Base-by-base conservation (phyloP, 2,797 vertebrate species). In the Karalla daura region DNA sequence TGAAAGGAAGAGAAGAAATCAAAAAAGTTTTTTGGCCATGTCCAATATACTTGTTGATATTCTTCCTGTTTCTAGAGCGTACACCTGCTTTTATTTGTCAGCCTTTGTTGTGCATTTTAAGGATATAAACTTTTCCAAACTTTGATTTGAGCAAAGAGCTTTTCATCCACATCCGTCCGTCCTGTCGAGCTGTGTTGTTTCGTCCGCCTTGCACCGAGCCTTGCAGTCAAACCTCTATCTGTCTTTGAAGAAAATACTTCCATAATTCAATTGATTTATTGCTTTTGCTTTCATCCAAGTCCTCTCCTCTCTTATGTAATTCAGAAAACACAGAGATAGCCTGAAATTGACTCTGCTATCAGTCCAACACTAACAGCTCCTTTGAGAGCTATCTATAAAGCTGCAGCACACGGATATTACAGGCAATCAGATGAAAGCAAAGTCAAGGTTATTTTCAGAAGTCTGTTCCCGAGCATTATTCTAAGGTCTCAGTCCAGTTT, bases 341-440 rank as follows among this genome's bases (percentile, higher is more conserved):
- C 65, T 78, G 60, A 79, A 88, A 86, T 76, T 62, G 63, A 53
- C 36, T 76, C 47, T 24, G 32, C 46, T 70, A 77, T 80, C 59
- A 45, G 67, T 69, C 27, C 15, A 7, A 40, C 11, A 15, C 28
- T 60, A 61, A 49, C 21, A 2, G 14, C 51, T 37, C 23, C 44
- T 53, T 11, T 28, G 39, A 70, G 36, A 64, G 27, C 21, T 37
- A 50, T 58, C 50, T 45, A 1, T 44, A 45, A 63, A 49, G 53
- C 53, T 45, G 32, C 75, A 54, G 56, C 41, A 18, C 40, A 4
- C 21, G 25, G 56, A 49, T 40, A 60, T 70, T 54, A 58, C 49
- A 65, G 39, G 37, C 20, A 35, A 56, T 47, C 40, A 45, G 30
- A 47, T 45, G 10, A 51, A 50, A 36, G 55, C 23, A 53, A 73